Conservation (phyloP, 2,797 vertebrate species). For the Pteronotus mesoamericanus region DNA sequence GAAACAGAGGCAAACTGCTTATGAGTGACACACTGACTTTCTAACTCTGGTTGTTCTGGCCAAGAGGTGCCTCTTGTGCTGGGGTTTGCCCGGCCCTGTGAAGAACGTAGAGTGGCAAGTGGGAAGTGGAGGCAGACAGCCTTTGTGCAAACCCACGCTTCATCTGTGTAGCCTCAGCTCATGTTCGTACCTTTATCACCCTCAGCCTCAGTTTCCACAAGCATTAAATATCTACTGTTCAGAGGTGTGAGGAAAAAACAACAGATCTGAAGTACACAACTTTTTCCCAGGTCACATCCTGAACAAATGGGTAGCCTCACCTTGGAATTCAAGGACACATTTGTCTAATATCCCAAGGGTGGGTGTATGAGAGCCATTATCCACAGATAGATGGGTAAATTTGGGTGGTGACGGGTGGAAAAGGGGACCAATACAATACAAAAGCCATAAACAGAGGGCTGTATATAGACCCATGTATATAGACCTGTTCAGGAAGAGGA, state of each 20-base stretch:
- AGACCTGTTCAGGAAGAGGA: neutral
- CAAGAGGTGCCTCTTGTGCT: rapidly evolving
- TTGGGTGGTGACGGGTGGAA: rapidly evolving
- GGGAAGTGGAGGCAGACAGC: neutral
- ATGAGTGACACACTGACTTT: rapidly evolving
- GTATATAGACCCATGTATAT: no score
- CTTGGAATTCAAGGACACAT: neutral
- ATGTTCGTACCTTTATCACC: neutral
- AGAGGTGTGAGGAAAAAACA: neutral
- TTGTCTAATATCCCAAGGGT: neutral
- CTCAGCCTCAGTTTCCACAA: neutral
- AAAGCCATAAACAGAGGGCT: neutral
- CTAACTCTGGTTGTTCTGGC: neutral
- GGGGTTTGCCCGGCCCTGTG: no score
- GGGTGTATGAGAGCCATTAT: neutral
- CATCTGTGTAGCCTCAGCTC: neutral
- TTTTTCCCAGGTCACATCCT: neutral
- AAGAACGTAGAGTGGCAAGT: neutral
- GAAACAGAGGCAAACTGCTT: neutral
- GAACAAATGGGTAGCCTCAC: neutral
- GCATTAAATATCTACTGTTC: neutral
- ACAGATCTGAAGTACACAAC: neutral
- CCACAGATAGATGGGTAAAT: neutral
- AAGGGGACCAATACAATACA: neutral
- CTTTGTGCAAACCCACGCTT: neutral